Conservation (phyloP, 2,113 vertebrate species). For the Panurus biarmicus region DNA sequence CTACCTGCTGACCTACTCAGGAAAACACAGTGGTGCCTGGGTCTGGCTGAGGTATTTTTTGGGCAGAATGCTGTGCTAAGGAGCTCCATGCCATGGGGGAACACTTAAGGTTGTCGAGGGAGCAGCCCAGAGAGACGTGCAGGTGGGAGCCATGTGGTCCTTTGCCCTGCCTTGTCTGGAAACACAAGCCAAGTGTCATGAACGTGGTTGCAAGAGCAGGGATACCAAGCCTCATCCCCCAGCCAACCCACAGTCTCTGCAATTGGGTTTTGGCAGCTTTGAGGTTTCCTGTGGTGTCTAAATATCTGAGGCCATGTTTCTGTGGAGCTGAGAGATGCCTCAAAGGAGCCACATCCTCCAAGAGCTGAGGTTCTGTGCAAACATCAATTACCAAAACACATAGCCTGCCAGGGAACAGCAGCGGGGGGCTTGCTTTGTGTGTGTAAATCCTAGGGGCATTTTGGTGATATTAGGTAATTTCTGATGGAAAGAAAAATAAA, state of each 20-base stretch:
- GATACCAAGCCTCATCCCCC: neutral
- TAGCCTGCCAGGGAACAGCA: neutral
- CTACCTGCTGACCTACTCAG: neutral
- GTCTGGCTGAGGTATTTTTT: neutral
- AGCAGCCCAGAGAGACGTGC: fast-evolving
- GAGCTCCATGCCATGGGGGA: neutral
- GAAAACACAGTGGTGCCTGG: neutral
- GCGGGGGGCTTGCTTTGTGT: neutral
- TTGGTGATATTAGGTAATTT: neutral
- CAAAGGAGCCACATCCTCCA: neutral
- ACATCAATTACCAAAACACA: neutral
- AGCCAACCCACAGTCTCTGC: neutral
- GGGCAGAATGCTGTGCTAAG: neutral
- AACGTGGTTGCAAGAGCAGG: neutral
- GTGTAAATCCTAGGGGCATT: neutral
- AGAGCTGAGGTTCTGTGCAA: neutral
- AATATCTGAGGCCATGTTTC: neutral
- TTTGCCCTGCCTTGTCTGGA: fast-evolving
- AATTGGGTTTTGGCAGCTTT: neutral
- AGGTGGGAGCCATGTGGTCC: fast-evolving
- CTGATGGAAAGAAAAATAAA: neutral
- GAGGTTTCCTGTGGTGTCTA: neutral
- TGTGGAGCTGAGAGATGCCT: neutral
- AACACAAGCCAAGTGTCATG: neutral
- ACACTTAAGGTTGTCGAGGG: fast-evolving